Percentiles rank a stretch among this genome's conserved stretches.
These are phyloP conservation scores for Odontophorus gujanensis DNA, from an alignment of 2,113 vertebrate genomes.

Conservation along the genomic window DNA sequence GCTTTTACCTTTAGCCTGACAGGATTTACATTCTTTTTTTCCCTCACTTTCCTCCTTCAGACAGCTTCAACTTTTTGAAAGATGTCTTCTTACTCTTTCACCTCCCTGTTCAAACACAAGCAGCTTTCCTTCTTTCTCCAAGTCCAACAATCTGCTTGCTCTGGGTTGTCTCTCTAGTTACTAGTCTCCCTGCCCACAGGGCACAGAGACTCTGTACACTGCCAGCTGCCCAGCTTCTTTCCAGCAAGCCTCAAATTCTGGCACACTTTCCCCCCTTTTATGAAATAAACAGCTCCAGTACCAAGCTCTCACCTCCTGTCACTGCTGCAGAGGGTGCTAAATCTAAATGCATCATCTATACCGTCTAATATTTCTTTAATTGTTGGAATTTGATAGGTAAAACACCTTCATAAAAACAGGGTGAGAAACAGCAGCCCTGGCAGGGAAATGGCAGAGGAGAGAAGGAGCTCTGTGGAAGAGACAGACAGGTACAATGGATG, in stretches of 20 bases:
- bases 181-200: constrained; percentile 11
- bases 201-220: background rate
- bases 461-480: background rate
- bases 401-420: background rate
- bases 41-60: constrained; percentile 36
- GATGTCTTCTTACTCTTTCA: constrained; percentile 46
- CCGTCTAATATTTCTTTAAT: background rate
- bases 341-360: background rate
- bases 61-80: constrained; percentile 52
- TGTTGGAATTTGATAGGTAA: background rate
- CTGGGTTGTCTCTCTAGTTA: background rate
- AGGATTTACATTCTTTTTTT: constrained; percentile 55
- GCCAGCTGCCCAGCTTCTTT: background rate
- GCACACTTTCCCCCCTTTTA: background rate
- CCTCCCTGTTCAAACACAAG: background rate
- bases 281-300: background rate
- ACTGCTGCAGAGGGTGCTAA: background rate
- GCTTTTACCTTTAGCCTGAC: constrained; percentile 49
- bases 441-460: background rate
- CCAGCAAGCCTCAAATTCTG: background rate
- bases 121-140: constrained; percentile 29
- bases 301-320: background rate
- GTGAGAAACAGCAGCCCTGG: background rate
- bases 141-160: constrained; percentile 31
- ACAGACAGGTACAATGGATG: accelerated